phyloP scores from a whole-genome alignment of 2,797 vertebrate species.

The Bryconaethiops microstoma region DNA sequence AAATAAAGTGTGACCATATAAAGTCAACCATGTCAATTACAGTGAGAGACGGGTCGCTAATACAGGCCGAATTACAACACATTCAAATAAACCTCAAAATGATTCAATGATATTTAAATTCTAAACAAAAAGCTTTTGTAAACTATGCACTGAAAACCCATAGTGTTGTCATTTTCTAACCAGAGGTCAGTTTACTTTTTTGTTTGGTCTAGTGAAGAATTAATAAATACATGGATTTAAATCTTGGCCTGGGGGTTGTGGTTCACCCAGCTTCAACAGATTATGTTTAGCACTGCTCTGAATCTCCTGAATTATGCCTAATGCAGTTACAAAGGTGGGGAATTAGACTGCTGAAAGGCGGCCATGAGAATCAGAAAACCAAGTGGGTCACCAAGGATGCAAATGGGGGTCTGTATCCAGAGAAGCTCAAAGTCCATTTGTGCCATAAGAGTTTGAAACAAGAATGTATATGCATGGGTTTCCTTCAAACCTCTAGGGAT shows the following conservation, averaged over 20 bases:
- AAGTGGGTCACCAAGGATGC: background rate
- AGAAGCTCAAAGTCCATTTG: background rate
- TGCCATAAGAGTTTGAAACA: background rate
- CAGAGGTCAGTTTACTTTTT: background rate
- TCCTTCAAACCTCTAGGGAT: no score
- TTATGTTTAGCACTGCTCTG: background rate
- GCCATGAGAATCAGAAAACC: background rate
- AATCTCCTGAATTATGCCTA: conserved; percentile 19
- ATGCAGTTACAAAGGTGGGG: background rate
- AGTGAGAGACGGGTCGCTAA: no score
- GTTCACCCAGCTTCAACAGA: background rate
- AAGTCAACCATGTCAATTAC: no score
- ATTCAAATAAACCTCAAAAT: no score
- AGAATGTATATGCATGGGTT: no score
- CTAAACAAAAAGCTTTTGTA: no score
- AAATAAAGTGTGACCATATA: no score
- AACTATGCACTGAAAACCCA: no score
- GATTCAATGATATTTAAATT: no score
- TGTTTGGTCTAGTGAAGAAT: background rate
- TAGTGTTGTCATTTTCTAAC: no score
- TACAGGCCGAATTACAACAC: no score
- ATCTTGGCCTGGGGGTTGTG: background rate
- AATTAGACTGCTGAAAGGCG: background rate
- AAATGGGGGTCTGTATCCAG: background rate
- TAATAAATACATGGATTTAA: background rate